Evolutionary conservation across 2,113 vertebrate genomes (phyloP).

Genomic region (Gobius niger): DNA sequence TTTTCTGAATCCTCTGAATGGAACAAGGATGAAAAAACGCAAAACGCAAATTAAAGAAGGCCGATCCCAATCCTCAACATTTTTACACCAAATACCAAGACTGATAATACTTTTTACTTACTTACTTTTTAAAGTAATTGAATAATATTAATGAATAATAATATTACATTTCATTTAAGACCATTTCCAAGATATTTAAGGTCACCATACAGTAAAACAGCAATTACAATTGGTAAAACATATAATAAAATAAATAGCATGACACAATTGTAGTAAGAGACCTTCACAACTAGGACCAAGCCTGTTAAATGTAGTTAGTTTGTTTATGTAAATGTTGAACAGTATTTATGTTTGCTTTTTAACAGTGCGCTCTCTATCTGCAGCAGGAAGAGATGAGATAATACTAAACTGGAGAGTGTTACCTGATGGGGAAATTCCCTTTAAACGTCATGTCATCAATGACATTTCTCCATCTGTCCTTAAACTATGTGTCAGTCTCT

Average conservation of each 20-base stretch:
- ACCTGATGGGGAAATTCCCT: constrained; percentile 53
- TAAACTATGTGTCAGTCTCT: constrained; percentile 16
- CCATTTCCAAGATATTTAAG: no score
- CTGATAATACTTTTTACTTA: not conserved
- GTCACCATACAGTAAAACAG: no score
- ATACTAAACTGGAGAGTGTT: not conserved
- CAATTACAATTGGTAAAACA: no score
- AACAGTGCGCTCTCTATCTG: not conserved
- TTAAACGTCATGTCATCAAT: constrained; percentile 43
- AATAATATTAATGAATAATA: no score
- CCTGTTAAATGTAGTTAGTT: constrained; percentile 3
- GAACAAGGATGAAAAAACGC: constrained; percentile 57
- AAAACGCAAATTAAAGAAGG: not conserved
- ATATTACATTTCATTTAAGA: no score
- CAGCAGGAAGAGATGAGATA: not conserved
- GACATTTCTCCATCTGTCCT: constrained; percentile 49
- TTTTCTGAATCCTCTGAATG: constrained; percentile 75
- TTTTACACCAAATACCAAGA: not conserved
- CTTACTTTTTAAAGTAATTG: no score
- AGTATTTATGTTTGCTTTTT: constrained; percentile 43
- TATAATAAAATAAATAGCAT: no score
- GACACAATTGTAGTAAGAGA: no score
- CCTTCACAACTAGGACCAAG: no score
- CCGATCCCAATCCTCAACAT: not conserved
- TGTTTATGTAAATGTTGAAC: constrained; percentile 5